These are phyloP conservation scores for Melieria picta DNA, from an alignment of 2,888 invertebrate genomes.

Conservation along the genomic window DNA sequence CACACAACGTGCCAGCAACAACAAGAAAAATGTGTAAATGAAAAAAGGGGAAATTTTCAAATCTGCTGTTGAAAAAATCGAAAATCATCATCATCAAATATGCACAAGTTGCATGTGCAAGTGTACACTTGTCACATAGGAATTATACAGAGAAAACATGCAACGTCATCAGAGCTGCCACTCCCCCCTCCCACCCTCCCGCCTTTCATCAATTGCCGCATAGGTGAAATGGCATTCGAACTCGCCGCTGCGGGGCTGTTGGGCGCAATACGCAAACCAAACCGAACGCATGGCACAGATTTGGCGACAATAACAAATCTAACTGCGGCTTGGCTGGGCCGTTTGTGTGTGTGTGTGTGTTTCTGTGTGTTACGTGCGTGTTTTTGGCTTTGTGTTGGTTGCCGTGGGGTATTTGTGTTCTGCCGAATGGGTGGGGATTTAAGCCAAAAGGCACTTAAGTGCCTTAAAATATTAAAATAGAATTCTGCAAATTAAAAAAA, in stretches of 20 bases:
- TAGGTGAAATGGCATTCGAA: constrained; percentile 23
- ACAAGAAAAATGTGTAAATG: too few relatives aligned
- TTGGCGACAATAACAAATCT: constrained; percentile 9
- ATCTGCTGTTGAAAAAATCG: too few relatives aligned
- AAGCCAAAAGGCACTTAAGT: constrained; percentile 13
- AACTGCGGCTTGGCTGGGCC: neutral
- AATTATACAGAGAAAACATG: constrained; percentile 7
- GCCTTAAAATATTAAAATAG: constrained; percentile 23
- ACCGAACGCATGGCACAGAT: too few relatives aligned
- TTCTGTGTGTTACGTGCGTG: too few relatives aligned
- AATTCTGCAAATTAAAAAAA: neutral
- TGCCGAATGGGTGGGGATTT: neutral
- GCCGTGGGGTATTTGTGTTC: too few relatives aligned
- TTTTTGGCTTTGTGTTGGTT: too few relatives aligned
- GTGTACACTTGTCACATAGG: constrained; percentile 15
- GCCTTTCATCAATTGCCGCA: neutral
- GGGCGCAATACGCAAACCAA: constrained; percentile 6
- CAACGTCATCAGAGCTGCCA: neutral
- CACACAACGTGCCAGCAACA: too few relatives aligned
- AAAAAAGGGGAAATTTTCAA: too few relatives aligned
- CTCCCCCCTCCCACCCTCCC: too few relatives aligned
- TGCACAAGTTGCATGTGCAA: neutral
- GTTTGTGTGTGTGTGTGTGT: neutral
- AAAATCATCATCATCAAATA: too few relatives aligned
- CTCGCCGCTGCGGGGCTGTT: constrained; percentile 1